Conservation (phyloP, 2,797 vertebrate genomes). For the Bradypodion ventrale region DNA sequence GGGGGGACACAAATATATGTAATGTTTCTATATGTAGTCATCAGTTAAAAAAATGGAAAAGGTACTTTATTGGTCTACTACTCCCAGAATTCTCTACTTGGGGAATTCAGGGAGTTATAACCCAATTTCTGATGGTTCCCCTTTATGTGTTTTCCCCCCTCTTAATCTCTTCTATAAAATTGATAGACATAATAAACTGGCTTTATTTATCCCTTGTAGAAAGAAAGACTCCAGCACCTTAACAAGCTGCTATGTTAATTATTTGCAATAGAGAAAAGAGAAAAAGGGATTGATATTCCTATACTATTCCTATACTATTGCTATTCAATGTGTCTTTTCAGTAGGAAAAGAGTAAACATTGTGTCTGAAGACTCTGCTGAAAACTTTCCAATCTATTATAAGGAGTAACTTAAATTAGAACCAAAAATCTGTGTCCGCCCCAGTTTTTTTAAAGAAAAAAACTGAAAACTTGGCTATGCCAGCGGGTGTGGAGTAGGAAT, state of each 20-base stretch:
- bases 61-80: no score
- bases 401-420: background rate
- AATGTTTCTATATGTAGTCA: background rate
- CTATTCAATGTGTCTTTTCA: background rate
- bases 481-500: no score
- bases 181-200: background rate
- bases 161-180: constrained; percentile 11
- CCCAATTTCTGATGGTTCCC: no score
- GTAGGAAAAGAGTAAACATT: background rate
- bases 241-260: background rate
- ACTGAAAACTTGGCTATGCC: no score
- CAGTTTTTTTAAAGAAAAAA: no score
- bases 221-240: background rate
- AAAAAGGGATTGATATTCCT: background rate
- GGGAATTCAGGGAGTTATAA: no score
- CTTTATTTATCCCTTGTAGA: background rate
- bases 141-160: no score
- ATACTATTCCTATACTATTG: no score
- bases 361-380: background rate
- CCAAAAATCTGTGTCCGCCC: no score
- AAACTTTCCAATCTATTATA: background rate
- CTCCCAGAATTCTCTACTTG: no score
- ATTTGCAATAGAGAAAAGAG: background rate
- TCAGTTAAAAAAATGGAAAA: background rate
- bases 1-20: background rate